Evolutionary conservation across 2,113 vertebrate genomes (phyloP).

Genomic region (Galemys pyrenaicus): DNA sequence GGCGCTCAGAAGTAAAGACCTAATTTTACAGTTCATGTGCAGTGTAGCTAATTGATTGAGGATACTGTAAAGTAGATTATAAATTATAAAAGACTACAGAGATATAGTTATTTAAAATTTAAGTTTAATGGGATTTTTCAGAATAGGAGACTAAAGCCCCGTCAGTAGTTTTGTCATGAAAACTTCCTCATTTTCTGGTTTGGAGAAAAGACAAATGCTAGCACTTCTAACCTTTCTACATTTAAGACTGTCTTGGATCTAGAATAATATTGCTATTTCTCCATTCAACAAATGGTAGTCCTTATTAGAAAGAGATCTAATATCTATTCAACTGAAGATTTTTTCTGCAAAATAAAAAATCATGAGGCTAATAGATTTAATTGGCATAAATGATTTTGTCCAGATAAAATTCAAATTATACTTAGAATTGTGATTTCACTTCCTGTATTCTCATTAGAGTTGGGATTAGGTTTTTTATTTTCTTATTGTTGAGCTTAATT

Average conservation of each 20-base stretch:
- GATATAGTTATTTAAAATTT: neutral
- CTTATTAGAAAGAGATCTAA: neutral
- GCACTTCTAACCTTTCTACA: neutral
- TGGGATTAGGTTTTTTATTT: too few relatives aligned
- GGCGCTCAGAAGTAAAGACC: neutral
- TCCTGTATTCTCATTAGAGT: neutral
- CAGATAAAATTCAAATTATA: neutral
- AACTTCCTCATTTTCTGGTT: neutral
- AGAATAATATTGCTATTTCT: neutral
- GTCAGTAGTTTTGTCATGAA: neutral
- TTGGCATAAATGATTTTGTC: neutral
- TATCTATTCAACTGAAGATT: neutral
- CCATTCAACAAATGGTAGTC: neutral
- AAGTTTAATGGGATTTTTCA: neutral
- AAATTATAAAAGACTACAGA: neutral
- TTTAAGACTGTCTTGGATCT: neutral
- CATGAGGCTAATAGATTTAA: neutral
- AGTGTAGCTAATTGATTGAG: neutral
- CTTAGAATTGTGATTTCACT: neutral
- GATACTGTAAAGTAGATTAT: neutral
- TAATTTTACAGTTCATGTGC: neutral
- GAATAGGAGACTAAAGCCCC: neutral
- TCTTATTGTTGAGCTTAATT: too few relatives aligned
- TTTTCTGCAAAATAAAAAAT: neutral
- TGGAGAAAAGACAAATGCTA: neutral